A percentile compares a stretch with the other conserved stretches of the same genome.
These are phyloP conservation scores for Coleophora flavipennella DNA, from an alignment of 2,888 invertebrate genomes.

Conservation along the genomic window DNA sequence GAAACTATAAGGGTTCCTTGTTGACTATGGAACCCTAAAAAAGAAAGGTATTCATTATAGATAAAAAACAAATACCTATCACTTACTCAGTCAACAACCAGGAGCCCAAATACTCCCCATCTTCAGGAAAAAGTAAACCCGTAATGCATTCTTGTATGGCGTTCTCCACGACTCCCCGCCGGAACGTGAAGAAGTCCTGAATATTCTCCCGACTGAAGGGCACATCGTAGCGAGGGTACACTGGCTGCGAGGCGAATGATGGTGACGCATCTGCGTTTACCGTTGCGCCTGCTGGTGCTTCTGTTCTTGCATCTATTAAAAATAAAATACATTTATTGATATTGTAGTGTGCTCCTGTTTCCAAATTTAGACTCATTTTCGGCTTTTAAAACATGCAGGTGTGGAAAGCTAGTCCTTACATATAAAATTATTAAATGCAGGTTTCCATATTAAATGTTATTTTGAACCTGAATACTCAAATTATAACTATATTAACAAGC, in stretches of 20 bases:
- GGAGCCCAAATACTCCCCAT: conserved; percentile 80
- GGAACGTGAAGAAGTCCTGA: conserved; percentile 79
- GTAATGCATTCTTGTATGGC: conserved; percentile 81
- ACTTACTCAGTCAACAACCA: conserved; percentile 89
- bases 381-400: no score
- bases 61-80: neutral
- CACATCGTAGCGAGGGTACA: conserved; percentile 57
- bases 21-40: no score
- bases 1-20: no score
- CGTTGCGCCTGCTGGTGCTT: conserved; percentile 29
- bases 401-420: no score
- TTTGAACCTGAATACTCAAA: no score
- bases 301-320: conserved; percentile 45
- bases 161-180: conserved; percentile 80
- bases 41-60: no score
- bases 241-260: conserved; percentile 33
- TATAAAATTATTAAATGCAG: no score
- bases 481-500: no score
- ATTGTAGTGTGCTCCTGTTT: no score
- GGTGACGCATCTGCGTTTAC: conserved; percentile 31
- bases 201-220: conserved; percentile 73
- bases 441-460: no score
- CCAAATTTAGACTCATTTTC: no score
- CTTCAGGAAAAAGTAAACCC: conserved; percentile 76
- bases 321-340: no score